Base-by-base conservation (phyloP, 2,113 vertebrate genomes). In the Actenoides hombroni region DNA sequence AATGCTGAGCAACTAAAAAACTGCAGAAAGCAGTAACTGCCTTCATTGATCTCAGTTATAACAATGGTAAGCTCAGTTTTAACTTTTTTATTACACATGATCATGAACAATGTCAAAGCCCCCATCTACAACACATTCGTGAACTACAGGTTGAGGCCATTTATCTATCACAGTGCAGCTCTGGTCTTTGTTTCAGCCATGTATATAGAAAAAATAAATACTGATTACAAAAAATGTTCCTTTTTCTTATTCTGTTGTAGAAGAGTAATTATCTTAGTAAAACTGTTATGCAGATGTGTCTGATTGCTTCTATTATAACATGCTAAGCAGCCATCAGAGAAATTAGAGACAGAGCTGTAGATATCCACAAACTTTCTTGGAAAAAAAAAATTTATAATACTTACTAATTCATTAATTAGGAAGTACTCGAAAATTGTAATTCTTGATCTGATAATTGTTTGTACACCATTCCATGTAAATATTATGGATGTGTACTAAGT, bases 81-180 rank as follows among this genome's bases (percentile, higher is more conserved):
- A 74, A 44, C 5, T 31, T 84, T 65, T 67, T 24, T 49, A 14
- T 67, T 78, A 61, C 9, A 7, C 13, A 13, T 44, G 29, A 11
- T 40, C 25, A 49, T 48, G 26, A 81, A n/a, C 26, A 35, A 37
- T 53, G 3, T 67, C n/a, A 78, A 75, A 77, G 7, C 2, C 17
- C 20, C 7, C 15, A 37, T 60, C 13, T 59, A 35, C 19, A 84
- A 26, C 10, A 29, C 3, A 2, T 56, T 51, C 3, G 46, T 84
- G 35, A 42, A 19, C 13, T 75, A 7, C 0, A 0, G 4, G 8
- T 33, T 68, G 33, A 4, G 12, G 12, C 10, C 8, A 4, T 82
- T 75, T 75, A 16, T 60, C 33, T 77, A 5, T n/a, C 31, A 78
- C 5, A 61, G 3, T 59, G 19, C 13, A 84, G 18, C 3, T 91